These are phyloP conservation scores for Leptopilina drosophilae DNA, from an alignment of 2,888 invertebrate genomes.

Conservation along the genomic window DNA sequence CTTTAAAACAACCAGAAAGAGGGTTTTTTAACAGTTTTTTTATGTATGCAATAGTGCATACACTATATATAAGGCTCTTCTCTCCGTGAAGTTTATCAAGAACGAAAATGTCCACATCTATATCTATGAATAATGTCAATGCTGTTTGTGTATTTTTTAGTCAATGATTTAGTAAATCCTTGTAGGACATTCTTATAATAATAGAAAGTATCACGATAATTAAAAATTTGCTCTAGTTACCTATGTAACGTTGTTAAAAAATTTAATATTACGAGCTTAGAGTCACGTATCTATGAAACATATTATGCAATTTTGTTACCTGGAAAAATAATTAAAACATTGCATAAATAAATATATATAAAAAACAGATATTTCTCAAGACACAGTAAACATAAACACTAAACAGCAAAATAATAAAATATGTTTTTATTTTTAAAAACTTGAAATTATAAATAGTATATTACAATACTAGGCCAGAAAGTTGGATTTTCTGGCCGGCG, in stretches of 20 bases:
- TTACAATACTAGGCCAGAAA: too few relatives aligned
- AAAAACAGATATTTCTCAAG: not conserved
- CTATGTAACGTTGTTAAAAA: not conserved
- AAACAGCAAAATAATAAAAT: not conserved
- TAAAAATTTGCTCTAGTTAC: slow-evolving; percentile 5
- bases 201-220: slow-evolving; percentile 1
- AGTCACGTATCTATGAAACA: slow-evolving; percentile 4
- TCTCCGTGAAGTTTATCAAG: too few relatives aligned
- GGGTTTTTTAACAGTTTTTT: too few relatives aligned
- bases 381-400: not conserved
- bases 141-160: not conserved
- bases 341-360: not conserved
- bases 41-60: too few relatives aligned
- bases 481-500: too few relatives aligned
- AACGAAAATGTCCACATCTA: not conserved
- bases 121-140: not conserved
- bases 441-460: too few relatives aligned
- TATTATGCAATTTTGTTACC: slow-evolving; percentile 1
- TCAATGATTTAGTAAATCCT: not conserved
- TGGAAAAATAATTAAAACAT: slow-evolving; percentile 5
- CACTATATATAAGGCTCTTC: too few relatives aligned
- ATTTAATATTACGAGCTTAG: slow-evolving; percentile 5
- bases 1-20: too few relatives aligned
- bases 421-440: not conserved
- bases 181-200: not conserved